Base-by-base conservation (phyloP, 2,888 invertebrate genomes). In the Eugnorisma glareosa region DNA sequence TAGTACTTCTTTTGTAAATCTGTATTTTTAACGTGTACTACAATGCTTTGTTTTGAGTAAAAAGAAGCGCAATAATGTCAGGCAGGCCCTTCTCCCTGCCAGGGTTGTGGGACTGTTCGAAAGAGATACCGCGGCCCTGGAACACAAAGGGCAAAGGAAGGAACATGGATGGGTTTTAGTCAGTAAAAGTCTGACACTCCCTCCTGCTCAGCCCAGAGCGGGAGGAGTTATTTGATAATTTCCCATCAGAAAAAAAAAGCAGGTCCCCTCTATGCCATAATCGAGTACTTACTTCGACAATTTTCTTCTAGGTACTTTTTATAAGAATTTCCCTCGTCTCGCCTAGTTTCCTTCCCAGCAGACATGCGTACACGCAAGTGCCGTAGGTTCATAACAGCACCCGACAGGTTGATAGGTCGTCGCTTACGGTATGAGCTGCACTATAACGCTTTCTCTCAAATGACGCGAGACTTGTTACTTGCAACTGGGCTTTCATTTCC, bases 351-450 rank as follows among this genome's bases (percentile, higher is more conserved):
- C 68, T 31, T 43, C 54, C 3, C 28, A 48, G 35, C 63, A 54
- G 45, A 81, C 75, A 68, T 78, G 78, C 79, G 59, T 83, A 67
- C 24, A 21, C 54, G 51, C 80, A 54, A 73, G 82, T 83, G 70
- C 79, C 83, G 71, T 83, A 86, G 83, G 85, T 77, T 85, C 73
- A 77, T 83, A 85, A 82, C 83, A 85, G 85, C 71, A 73, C 70
- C 61, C 67, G 73, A 82, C 86, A 77, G 45, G 68, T 75, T 85
- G 85, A 83, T 82, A 77, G 67, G 77, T 73, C 67, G 73, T 68
- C 71, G 64, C 82, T 68, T 67, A 67, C 43, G 37, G 28, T 67
- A 69, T 73, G 77, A 72, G 37, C 59, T 48, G 13, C 67, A 81
- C 57, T 73, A 48, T 73, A 63, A 48, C 73, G 82, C 85, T 83